Percentiles rank a stretch among this genome's conserved stretches.
Evolutionary conservation across 2,797 vertebrate genomes (phyloP).

Genomic region (Sebastes nivosus): DNA sequence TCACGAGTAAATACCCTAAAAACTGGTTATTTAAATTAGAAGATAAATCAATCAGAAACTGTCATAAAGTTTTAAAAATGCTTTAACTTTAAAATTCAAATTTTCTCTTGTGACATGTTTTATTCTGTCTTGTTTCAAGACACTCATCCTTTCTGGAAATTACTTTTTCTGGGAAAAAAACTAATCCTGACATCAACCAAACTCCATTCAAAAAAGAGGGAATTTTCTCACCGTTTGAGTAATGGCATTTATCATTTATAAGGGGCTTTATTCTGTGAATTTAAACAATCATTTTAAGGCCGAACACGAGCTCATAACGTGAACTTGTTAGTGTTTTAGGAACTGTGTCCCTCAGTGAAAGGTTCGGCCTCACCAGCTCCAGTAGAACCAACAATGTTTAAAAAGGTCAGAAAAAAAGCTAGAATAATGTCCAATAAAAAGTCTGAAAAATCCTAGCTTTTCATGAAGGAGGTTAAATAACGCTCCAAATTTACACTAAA

Average conservation of each 20-base stretch:
- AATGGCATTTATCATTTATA: background rate
- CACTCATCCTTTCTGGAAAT: background rate
- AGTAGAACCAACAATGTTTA: too few species aligned
- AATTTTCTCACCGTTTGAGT: background rate
- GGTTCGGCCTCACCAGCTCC: conserved; percentile 83
- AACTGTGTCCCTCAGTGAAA: background rate
- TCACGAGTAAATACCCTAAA: background rate
- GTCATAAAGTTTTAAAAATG: background rate
- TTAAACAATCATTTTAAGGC: background rate
- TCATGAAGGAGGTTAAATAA: too few species aligned
- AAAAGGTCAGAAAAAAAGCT: too few species aligned
- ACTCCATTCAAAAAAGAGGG: background rate
- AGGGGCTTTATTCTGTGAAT: rapidly evolving
- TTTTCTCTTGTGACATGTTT: background rate
- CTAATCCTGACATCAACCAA: background rate
- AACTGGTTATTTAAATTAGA: background rate
- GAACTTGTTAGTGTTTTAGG: background rate
- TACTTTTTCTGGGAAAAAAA: background rate
- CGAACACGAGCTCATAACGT: background rate
- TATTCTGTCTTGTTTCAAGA: background rate
- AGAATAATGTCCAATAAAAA: too few species aligned
- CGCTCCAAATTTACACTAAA: too few species aligned
- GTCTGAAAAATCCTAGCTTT: too few species aligned
- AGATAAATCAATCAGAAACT: background rate
- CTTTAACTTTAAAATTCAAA: background rate